Evolutionary conservation across 2,113 vertebrate species (phyloP), one percentile per base, ranked within the genome.

Genomic region (Eulemur rufifrons): DNA sequence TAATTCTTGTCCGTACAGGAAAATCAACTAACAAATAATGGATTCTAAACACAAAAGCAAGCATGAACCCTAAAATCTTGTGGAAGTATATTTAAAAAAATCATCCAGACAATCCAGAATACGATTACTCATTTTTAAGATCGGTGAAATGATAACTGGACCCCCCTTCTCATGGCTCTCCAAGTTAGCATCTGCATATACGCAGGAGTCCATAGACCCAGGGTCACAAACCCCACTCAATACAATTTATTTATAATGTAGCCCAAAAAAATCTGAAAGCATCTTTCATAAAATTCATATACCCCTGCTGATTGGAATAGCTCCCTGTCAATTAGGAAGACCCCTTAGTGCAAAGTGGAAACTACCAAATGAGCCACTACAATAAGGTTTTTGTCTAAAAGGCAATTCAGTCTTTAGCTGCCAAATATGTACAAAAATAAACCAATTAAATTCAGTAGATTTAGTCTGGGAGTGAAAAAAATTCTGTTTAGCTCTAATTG

Each of bases 401-500:
- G 52, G 50, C 34, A 92, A 32, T 74, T 71, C 91, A 81, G 50
- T 89, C 64, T 94, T 86, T 77, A 85, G 64, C 39, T 93, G 52
- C 63, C 87, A 95, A 89, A 87, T 50, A 82, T 17, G 23, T 84
- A 78, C 20, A 87, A 77, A 92, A 85, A 92, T 76, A 85, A 85
- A 81, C 23, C 80, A 92, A 95, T 32, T 63, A 61, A 87, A 94
- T 87, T 86, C 56, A 77, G 37, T 68, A 88, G 27, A 89, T 84
- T 84, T 84, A 0, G 21, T 94, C 45, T 68, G 34, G 86, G 42
- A 88, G 18, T 47, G 39, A 66, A 89, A 86, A 83, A 97, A 50
- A 82, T 66, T 52, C 74, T 56, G 42, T 94, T 94, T 96, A 34
- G 59, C 37, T 95, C 42, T 88, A 81, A 76, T 5, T 86, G 37